Base-by-base conservation (phyloP, 2,113 vertebrate genomes). In the Carlito syrichta region DNA sequence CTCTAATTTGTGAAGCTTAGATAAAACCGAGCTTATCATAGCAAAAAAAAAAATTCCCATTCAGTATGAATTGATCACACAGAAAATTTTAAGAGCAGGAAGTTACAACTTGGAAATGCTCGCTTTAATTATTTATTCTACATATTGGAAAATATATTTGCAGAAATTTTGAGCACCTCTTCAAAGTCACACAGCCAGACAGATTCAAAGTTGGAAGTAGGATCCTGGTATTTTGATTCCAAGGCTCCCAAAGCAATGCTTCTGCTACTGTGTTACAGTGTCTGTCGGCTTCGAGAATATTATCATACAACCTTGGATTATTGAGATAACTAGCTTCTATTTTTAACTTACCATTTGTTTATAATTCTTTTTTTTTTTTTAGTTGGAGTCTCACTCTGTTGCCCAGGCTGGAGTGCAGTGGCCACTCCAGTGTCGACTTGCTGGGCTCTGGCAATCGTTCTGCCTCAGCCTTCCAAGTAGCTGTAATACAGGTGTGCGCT, bases 311-410 rank as follows among this genome's bases (percentile, higher is more conserved):
- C 35, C 22, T 48, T 48, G 11, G 71, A 38, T 77, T 77, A 32
- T 3, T 10, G 17, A 89, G 38, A 82, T 78, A 94, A 76, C 6
- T 54, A 86, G n/a, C 30, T 92, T 69, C 14, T 86, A 58, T 48
- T 74, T 94, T 93, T 54, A 66, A 81, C n/a, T n/a, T n/a, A n/a
- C n/a, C n/a, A n/a, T n/a, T n/a, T n/a, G 35, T 85, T 86, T 50
- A 73, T 23, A 83, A 91, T 77, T 54, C 45, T 89, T 86, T 17
- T n/a, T n/a, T n/a, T n/a, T n/a, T n/a, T n/a, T n/a, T n/a, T n/a
- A n/a, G n/a, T n/a, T n/a, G n/a, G n/a, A n/a, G n/a, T n/a, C n/a
- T n/a, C n/a, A n/a, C n/a, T n/a, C n/a, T n/a, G n/a, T n/a, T n/a
- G n/a, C n/a, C n/a, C n/a, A n/a, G n/a, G n/a, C n/a, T n/a, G n/a